Conservation (phyloP, 2,113 vertebrate genomes). For the Nothobranchius furzeri region DNA sequence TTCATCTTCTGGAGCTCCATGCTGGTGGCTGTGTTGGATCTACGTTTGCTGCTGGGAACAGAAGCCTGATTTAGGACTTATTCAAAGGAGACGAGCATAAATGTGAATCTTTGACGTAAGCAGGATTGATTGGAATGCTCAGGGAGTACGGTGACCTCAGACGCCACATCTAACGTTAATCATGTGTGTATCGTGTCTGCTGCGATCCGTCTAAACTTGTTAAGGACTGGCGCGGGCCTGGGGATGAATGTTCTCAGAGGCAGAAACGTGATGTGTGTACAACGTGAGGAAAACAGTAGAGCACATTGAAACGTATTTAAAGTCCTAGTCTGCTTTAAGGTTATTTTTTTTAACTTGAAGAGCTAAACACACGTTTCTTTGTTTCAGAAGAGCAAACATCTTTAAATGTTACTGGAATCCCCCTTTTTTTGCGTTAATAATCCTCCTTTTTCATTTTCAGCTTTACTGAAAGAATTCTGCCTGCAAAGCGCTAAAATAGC, state of each 20-base stretch:
- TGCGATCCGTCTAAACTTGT: slow-evolving; percentile 14
- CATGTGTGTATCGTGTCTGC: slow-evolving; percentile 1
- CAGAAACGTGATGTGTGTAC: too few species aligned
- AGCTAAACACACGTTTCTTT: neutral
- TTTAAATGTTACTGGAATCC: slow-evolving; percentile 16
- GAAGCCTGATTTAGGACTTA: neutral
- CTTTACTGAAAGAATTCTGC: slow-evolving; percentile 5
- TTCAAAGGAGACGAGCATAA: neutral
- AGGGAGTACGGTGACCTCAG: neutral
- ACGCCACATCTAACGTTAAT: neutral
- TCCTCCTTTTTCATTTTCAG: slow-evolving; percentile 13
- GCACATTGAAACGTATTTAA: neutral
- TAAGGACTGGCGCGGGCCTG: neutral
- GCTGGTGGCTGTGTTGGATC: slow-evolving; percentile 5
- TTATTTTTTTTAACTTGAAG: neutral
- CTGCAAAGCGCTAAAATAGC: neutral
- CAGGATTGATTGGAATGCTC: neutral
- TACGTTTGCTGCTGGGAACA: slow-evolving; percentile 3
- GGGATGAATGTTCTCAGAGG: neutral
- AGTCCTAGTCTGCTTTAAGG: neutral
- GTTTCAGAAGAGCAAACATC: slow-evolving; percentile 8
- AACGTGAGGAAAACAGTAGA: neutral
- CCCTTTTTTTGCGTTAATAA: slow-evolving; percentile 8
- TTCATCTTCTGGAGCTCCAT: slow-evolving; percentile 80
- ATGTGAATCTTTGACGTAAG: neutral